Percentiles rank a stretch among this genome's conserved stretches.
Conservation (phyloP, 2,113 vertebrate species). For the Lasiurus cinereus region DNA sequence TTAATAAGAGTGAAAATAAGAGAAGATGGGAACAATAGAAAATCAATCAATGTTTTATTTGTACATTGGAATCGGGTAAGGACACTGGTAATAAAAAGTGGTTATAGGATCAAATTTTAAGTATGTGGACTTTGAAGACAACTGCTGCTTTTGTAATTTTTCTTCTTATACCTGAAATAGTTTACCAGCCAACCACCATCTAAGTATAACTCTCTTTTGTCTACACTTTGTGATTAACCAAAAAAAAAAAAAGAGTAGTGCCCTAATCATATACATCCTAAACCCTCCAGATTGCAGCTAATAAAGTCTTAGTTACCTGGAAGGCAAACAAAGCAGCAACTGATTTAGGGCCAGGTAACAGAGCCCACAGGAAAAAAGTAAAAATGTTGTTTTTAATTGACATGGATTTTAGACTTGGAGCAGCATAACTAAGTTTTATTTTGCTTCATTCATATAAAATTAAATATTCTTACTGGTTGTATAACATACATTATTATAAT, state of each 20-base stretch:
- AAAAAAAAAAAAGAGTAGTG: neutral
- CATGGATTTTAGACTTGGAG: neutral
- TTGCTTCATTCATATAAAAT: conserved; percentile 8
- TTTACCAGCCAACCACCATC: neutral
- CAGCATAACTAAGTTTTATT: neutral
- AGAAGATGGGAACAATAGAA: neutral
- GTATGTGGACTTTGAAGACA: neutral
- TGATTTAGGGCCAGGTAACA: neutral
- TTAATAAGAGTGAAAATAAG: neutral
- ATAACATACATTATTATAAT: neutral
- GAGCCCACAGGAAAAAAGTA: neutral
- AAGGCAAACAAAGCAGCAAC: neutral
- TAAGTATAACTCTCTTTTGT: neutral
- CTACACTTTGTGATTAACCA: neutral
- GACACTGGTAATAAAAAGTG: neutral
- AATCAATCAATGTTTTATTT: neutral
- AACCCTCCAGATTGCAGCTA: neutral
- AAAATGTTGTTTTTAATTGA: neutral
- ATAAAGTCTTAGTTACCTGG: neutral
- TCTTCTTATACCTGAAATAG: neutral
- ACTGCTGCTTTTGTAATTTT: neutral
- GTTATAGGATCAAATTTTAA: conserved; percentile 35
- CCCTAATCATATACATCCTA: neutral
- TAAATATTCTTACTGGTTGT: conserved; percentile 43
- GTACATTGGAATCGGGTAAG: neutral